phyloP scores from a whole-genome alignment of 2,888 invertebrate species.

The Diaperis boleti region DNA sequence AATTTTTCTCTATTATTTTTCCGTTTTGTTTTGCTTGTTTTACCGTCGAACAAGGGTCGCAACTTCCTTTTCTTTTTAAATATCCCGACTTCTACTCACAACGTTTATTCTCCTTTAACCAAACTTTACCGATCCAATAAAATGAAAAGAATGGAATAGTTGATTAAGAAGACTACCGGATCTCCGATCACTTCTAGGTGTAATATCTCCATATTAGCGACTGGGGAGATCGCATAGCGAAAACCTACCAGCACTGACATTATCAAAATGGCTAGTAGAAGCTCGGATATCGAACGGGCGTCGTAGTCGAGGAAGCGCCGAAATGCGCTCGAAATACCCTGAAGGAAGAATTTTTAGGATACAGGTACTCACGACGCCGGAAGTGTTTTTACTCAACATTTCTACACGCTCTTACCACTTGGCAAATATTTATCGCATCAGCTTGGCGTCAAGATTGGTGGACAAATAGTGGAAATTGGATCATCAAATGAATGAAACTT shows the following conservation, averaged over 20 bases:
- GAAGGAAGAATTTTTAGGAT: too few relatives aligned
- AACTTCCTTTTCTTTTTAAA: conserved; percentile 29
- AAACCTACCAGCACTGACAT: conserved; percentile 30
- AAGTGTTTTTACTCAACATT: too few relatives aligned
- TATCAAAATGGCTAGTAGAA: conserved; percentile 40
- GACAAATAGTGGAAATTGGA: too few relatives aligned
- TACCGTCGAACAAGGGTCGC: conserved; percentile 19
- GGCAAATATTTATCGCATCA: too few relatives aligned
- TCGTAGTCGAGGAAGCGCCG: neutral
- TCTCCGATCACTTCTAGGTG: conserved; percentile 26
- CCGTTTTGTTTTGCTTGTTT: conserved; percentile 2
- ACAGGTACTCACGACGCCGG: too few relatives aligned
- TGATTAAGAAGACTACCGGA: conserved; percentile 21
- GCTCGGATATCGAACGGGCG: conserved; percentile 27
- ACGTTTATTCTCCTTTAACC: conserved; percentile 30
- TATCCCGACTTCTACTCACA: conserved; percentile 28
- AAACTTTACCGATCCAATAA: conserved; percentile 34
- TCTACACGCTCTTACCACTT: too few relatives aligned
- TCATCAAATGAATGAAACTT: too few relatives aligned
- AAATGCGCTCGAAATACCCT: conserved; percentile 21
- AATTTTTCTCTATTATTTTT: conserved; percentile 9
- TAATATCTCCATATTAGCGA: conserved; percentile 40
- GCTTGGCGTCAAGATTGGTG: too few relatives aligned
- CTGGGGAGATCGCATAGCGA: conserved; percentile 15
- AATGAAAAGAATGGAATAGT: conserved; percentile 19